These are phyloP conservation scores for Galeopterus variegatus DNA, from an alignment of 2,113 vertebrate species.

Conservation along the genomic window DNA sequence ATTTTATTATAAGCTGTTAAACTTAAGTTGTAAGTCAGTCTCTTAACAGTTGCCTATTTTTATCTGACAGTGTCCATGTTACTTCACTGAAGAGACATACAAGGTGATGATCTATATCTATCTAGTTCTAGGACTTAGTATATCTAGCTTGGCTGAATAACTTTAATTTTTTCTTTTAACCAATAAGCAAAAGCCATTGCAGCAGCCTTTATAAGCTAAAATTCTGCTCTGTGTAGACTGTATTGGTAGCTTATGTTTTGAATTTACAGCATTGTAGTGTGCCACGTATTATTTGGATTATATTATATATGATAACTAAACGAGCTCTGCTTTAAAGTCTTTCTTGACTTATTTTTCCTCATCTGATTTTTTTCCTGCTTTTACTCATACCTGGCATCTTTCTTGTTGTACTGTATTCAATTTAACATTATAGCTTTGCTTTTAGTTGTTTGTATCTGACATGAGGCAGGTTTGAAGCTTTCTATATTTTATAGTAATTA, in stretches of 20 bases:
- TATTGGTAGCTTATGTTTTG: constrained; percentile 71
- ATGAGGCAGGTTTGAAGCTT: constrained; percentile 6
- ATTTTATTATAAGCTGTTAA: constrained; percentile 67
- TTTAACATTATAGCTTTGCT: constrained; percentile 74
- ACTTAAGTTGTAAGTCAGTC: constrained; percentile 62
- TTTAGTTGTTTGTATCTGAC: constrained; percentile 71
- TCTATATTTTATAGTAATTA: constrained; percentile 41
- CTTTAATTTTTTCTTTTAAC: constrained; percentile 83
- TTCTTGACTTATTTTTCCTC: constrained; percentile 59
- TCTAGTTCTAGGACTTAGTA: constrained; percentile 88
- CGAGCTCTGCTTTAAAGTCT: constrained; percentile 72
- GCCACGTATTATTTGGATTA: constrained; percentile 63
- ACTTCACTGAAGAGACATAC: constrained; percentile 92
- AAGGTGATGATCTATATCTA: constrained; percentile 91
- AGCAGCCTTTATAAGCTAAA: constrained; percentile 86
- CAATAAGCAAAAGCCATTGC: constrained; percentile 81
- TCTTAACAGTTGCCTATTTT: constrained; percentile 90
- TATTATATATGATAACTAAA: constrained; percentile 58
- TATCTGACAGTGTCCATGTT: constrained; percentile 92
- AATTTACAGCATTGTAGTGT: constrained; percentile 65
- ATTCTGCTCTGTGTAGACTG: constrained; percentile 72
- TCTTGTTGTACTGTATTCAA: constrained; percentile 40
- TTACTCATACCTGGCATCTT: constrained; percentile 75
- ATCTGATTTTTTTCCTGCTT: constrained; percentile 56
- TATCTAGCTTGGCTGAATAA: constrained; percentile 84